phyloP scores from a whole-genome alignment of 1,140 invertebrate species.

The Ylistrum balloti region DNA sequence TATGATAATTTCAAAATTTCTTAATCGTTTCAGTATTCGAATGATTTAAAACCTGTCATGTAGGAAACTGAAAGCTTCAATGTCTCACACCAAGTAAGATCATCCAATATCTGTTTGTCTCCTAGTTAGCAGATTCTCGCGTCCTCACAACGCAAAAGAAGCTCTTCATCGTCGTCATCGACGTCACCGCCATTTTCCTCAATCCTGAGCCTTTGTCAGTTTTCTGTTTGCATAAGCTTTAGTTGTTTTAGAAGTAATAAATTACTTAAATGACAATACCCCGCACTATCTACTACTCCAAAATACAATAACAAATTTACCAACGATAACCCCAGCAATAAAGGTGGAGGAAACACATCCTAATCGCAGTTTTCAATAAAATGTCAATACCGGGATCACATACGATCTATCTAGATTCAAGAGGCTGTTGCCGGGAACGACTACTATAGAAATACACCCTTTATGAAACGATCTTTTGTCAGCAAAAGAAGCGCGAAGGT shows the following conservation, averaged over 20 bases:
- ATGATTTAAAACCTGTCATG: too few species aligned
- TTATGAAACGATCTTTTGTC: not conserved
- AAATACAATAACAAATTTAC: not conserved
- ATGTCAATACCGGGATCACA: not conserved
- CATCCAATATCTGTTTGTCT: too few species aligned
- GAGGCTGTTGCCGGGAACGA: not conserved
- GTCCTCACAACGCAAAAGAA: too few species aligned
- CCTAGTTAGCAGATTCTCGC: too few species aligned
- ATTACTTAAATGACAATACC: not conserved
- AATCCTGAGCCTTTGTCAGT: too few species aligned
- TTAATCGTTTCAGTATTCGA: too few species aligned
- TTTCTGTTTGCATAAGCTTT: too few species aligned
- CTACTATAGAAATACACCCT: not conserved
- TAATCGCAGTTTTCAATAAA: conserved; percentile 25
- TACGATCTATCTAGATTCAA: not conserved
- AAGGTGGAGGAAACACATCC: not conserved
- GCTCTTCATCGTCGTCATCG: too few species aligned
- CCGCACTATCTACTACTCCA: not conserved
- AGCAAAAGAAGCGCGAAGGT: not conserved
- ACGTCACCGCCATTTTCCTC: too few species aligned
- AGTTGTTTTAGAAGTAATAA: not conserved
- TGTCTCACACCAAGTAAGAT: too few species aligned
- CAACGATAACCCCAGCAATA: not conserved
- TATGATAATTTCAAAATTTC: too few species aligned
- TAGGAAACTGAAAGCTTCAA: too few species aligned